phyloP scores from a whole-genome alignment of 1,140 invertebrate species.

The Adelges cooleyi region DNA sequence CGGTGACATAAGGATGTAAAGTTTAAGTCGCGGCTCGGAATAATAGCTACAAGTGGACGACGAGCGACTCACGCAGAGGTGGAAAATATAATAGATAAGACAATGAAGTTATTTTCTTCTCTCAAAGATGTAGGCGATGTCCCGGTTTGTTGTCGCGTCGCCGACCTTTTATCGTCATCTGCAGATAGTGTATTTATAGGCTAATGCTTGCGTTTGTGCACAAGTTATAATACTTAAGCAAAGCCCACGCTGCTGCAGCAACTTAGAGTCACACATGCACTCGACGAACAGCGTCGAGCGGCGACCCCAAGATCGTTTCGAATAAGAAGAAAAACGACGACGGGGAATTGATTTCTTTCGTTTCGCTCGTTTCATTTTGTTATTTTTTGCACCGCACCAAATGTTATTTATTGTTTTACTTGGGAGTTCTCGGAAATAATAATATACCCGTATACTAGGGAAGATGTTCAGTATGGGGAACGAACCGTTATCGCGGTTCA shows the following conservation, averaged over 20 bases:
- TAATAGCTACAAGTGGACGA: no score
- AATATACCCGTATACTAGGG: neutral
- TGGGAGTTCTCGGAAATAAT: neutral
- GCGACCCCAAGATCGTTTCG: neutral
- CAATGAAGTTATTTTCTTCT: neutral
- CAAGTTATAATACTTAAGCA: neutral
- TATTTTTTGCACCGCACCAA: neutral
- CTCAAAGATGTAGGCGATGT: conserved; percentile 10
- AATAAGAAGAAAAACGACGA: neutral
- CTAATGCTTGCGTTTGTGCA: neutral
- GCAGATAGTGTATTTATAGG: no score
- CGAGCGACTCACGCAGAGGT: neutral
- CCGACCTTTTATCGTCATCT: no score
- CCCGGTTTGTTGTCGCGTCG: neutral
- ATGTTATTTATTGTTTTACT: conserved; percentile 15
- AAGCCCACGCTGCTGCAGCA: conserved; percentile 7
- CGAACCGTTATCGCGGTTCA: neutral
- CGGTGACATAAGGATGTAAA: no score
- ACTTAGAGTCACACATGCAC: neutral
- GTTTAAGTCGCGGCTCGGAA: no score
- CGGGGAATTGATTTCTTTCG: neutral
- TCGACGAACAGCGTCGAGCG: neutral
- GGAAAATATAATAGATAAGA: no score
- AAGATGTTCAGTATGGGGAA: neutral
- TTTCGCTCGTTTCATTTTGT: no score